Evolutionary conservation across 2,888 invertebrate species (phyloP).

Genomic region (Amiota communis): DNA sequence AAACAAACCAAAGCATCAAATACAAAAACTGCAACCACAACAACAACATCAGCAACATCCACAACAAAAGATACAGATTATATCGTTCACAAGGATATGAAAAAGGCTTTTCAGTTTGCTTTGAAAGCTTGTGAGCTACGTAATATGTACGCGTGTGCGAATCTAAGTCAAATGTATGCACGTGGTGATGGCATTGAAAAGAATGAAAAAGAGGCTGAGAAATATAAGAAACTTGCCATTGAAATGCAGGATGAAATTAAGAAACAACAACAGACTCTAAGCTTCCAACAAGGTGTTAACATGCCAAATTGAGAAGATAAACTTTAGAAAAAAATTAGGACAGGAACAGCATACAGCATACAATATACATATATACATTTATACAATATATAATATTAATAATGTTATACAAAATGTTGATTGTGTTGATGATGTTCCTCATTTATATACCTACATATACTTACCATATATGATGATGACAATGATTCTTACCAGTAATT

Average conservation of each 20-base stretch:
- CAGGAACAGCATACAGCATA: no score
- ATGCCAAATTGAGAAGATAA: conserved; percentile 60
- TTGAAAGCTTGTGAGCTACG: conserved; percentile 87
- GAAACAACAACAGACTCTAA: conserved; percentile 74
- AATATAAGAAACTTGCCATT: conserved; percentile 81
- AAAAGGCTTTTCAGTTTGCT: conserved; percentile 85
- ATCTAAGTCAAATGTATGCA: conserved; percentile 89
- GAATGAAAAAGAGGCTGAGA: conserved; percentile 80
- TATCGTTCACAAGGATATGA: conserved; percentile 79
- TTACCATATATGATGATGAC: no score
- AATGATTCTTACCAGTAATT: no score
- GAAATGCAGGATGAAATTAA: conserved; percentile 81
- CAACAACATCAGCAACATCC: not conserved
- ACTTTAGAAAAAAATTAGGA: no score
- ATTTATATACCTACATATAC: no score
- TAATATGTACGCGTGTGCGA: conserved; percentile 91
- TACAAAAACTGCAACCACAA: not conserved
- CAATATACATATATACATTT: no score
- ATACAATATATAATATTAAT: no score
- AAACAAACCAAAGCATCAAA: not conserved
- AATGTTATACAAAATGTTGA: no score
- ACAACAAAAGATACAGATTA: conserved; percentile 72
- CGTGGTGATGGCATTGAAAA: conserved; percentile 88
- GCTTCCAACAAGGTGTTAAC: conserved; percentile 76
- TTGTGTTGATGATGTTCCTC: no score